These are phyloP conservation scores for Harmothoe impar DNA, from an alignment of 2,888 invertebrate genomes.

Conservation along the genomic window DNA sequence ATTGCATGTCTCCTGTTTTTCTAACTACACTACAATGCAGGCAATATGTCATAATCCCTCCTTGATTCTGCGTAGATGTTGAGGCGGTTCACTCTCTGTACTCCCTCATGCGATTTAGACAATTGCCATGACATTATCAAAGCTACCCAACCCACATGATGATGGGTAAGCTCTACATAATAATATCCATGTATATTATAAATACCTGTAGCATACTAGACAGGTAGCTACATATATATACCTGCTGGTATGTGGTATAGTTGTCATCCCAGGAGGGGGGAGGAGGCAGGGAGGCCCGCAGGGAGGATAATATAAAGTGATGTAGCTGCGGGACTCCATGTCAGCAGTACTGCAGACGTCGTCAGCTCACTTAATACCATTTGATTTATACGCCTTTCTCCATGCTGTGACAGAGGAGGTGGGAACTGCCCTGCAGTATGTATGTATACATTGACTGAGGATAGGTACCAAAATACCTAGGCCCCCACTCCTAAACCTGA, in stretches of 20 bases:
- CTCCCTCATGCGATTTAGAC: too few relatives aligned
- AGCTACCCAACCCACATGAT: too few relatives aligned
- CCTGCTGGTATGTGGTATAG: neutral
- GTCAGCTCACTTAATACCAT: neutral
- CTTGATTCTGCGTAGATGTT: too few relatives aligned
- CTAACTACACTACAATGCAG: too few relatives aligned
- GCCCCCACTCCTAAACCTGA: neutral
- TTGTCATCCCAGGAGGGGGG: conserved; percentile 8
- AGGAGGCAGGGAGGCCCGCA: neutral
- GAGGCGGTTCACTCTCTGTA: too few relatives aligned
- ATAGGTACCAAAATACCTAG: conserved; percentile 20
- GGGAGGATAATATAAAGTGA: neutral
- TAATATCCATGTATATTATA: too few relatives aligned
- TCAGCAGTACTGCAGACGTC: neutral
- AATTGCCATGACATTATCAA: too few relatives aligned
- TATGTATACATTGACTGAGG: neutral
- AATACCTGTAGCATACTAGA: neutral
- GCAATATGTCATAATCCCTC: too few relatives aligned
- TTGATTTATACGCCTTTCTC: neutral
- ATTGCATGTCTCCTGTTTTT: too few relatives aligned
- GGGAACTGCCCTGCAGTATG: neutral
- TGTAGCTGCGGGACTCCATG: conserved; percentile 1
- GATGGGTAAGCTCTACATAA: too few relatives aligned
- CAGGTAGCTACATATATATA: neutral
- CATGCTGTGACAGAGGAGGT: neutral